Percentiles rank a stretch among this genome's conserved stretches.
These are phyloP conservation scores for Acipenser oxyrinchus DNA, from an alignment of 2,797 vertebrate genomes.

Conservation along the genomic window DNA sequence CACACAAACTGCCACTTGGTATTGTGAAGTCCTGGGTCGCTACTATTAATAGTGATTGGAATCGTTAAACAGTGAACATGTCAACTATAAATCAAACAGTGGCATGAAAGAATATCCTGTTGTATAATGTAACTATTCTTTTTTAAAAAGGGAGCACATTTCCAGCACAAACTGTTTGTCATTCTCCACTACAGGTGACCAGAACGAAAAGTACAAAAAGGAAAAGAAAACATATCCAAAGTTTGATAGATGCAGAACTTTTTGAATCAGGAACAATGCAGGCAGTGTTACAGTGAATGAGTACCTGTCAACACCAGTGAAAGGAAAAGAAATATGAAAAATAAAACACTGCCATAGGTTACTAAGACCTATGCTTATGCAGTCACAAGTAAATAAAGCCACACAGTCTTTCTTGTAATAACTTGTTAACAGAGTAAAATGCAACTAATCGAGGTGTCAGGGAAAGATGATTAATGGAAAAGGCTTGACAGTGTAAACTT, in stretches of 20 bases:
- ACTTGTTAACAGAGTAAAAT: conserved; percentile 53
- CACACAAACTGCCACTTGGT: background rate
- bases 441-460: conserved; percentile 46
- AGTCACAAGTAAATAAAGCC: conserved; percentile 5
- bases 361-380: conserved; percentile 5
- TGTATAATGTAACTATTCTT: background rate
- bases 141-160: conserved; percentile 15
- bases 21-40: conserved; percentile 9
- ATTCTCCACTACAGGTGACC: conserved; percentile 32
- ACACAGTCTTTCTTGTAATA: conserved; percentile 42
- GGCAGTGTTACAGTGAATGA: conserved; percentile 26
- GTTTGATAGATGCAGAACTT: conserved; percentile 15
- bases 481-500: conserved; percentile 41
- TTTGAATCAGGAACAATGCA: conserved; percentile 1
- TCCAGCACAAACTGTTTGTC: conserved; percentile 29
- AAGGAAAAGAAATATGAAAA: conserved; percentile 25
- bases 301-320: conserved; percentile 49
- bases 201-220: conserved; percentile 21
- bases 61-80: conserved; percentile 1
- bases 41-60: conserved; percentile 9
- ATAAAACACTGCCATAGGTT: background rate
- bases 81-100: too few species aligned
- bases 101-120: background rate
- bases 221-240: conserved; percentile 23
- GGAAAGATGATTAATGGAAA: conserved; percentile 64